These are phyloP conservation scores for Drosophila ironensis DNA, from an alignment of 1,140 invertebrate genomes.

Conservation along the genomic window DNA sequence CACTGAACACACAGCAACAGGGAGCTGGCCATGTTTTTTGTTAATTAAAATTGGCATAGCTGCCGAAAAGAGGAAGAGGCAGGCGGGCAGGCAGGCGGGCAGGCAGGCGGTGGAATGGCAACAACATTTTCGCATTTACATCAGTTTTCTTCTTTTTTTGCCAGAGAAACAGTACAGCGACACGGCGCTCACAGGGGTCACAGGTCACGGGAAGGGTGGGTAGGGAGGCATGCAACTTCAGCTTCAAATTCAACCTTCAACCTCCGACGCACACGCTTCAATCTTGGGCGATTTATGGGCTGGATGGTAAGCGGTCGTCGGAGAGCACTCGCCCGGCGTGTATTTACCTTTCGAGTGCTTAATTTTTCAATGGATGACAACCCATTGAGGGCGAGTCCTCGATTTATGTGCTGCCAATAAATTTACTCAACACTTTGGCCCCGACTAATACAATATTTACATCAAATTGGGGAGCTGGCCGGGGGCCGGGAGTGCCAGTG, in stretches of 20 bases:
- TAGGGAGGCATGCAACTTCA: no score
- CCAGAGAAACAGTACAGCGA: no score
- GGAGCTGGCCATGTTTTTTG: conserved; percentile 66
- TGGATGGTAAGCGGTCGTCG: no score
- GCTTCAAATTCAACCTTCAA: background rate
- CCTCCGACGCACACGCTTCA: background rate
- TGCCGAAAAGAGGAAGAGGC: conserved; percentile 2
- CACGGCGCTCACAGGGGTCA: no score
- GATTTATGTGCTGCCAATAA: conserved; percentile 77
- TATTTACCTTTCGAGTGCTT: conserved; percentile 48
- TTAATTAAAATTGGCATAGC: conserved; percentile 75
- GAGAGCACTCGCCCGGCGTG: no score
- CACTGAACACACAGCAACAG: conserved; percentile 42
- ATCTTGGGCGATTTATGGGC: background rate
- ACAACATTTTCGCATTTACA: conserved; percentile 56
- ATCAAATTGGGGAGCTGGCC: conserved; percentile 47
- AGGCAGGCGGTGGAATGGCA: background rate
- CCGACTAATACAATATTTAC: conserved; percentile 77
- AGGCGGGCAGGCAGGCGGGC: no score
- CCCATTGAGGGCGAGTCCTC: conserved; percentile 25
- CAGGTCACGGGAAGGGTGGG: conserved; percentile 4
- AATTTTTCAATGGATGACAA: conserved; percentile 47
- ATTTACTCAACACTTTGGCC: conserved; percentile 74
- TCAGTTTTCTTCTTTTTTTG: conserved; percentile 17
- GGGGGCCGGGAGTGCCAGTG: background rate